phyloP scores from a whole-genome alignment of 23 tunicate genomes.

The Halocynthia aurantium region DNA sequence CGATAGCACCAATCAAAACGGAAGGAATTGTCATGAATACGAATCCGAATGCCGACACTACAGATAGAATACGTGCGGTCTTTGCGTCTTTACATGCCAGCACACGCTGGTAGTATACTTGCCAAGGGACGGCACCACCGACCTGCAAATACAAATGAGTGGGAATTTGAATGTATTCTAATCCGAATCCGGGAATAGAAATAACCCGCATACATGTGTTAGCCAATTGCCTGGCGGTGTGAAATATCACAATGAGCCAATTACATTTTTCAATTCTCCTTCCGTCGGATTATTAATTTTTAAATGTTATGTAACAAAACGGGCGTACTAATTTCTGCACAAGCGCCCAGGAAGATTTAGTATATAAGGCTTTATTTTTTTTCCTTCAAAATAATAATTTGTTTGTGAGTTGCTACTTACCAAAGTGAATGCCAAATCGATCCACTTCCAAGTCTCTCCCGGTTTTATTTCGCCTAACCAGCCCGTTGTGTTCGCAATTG shows the following conservation, averaged over 20 bases:
- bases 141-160: not conserved
- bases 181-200: too few relatives aligned
- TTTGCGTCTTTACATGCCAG: constrained; percentile 17
- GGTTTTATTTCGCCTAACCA: constrained; percentile 74
- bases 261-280: too few relatives aligned
- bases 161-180: too few relatives aligned
- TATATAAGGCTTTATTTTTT: too few relatives aligned
- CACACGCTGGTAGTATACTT: constrained; percentile 23
- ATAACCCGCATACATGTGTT: too few relatives aligned
- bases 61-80: constrained; percentile 1
- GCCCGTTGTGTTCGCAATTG: constrained; percentile 18
- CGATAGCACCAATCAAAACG: constrained; percentile 21
- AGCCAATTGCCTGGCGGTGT: too few relatives aligned
- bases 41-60: constrained; percentile 20
- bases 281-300: too few relatives aligned
- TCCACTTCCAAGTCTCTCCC: constrained; percentile 43
- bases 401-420: constrained; percentile 18
- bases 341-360: too few relatives aligned
- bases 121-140: constrained; percentile 32
- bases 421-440: constrained; percentile 60
- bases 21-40: constrained; percentile 14
- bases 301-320: too few relatives aligned
- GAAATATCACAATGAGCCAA: too few relatives aligned
- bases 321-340: too few relatives aligned
- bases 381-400: too few relatives aligned